Evolutionary conservation across 2,797 vertebrate species (phyloP), one percentile per base, ranked within the genome.

Genomic region (Spinus pinus): DNA sequence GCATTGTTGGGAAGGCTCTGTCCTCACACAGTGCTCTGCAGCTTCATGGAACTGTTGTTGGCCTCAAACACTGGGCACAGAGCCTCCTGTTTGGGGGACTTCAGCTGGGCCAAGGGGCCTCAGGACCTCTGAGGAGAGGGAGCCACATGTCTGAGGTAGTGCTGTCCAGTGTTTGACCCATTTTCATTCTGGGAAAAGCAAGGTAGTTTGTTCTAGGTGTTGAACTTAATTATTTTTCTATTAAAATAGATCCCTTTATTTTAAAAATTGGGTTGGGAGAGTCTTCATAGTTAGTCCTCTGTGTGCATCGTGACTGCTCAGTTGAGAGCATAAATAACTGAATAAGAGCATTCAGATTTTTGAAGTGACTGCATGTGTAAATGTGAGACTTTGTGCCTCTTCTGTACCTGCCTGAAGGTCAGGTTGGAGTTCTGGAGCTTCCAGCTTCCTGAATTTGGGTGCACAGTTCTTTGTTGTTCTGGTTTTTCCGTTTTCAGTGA

Each of bases 41-140:
- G 66, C 33, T 71, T 31, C 6, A 5, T 10, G 21, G 39, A 46
- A 12, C 37, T 0, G 0, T 5, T 35, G 16, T 20, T 86, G 57
- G 19, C 49, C 21, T 81, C 70, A 27, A 5, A 12, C 1, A 2
- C 24, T 31, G 0, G 1, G 27, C 14, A 15, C 5, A 42, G 58
- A 75, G 12, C 23, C n/a, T 72, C 31, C 24, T 37, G 2, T 31
- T 19, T 14, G 12, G 28, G 30, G 54, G 15, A 25, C 12, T 15
- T 69, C 1, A 65, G 33, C 10, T 24, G 25, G 24, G 39, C 24
- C 18, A 22, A 25, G 35, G 44, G 51, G 24, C 28, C 37, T 49
- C 1, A 4, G 44, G 12, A n/a, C 4, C 17, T 53, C 8, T 42
- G 14, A 58, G 18, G 21, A 33, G 20, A 15, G 4, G 25, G 30